phyloP scores from a whole-genome alignment of 2,113 vertebrate genomes.

The Australoheros scitulus region DNA sequence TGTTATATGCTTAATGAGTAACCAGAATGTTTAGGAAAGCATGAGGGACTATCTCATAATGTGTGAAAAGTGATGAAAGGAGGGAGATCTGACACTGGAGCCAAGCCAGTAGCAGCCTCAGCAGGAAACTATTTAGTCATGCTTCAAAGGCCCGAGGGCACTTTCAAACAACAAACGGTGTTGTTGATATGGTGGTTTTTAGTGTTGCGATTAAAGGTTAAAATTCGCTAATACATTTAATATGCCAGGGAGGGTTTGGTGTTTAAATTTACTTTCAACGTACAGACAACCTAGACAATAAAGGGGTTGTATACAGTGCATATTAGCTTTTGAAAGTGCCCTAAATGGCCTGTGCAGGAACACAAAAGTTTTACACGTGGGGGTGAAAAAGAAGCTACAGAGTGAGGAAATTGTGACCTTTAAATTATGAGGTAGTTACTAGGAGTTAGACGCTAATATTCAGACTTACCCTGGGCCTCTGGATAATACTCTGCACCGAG shows the following conservation, averaged over 20 bases:
- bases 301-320: background rate
- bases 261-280: conserved; percentile 15
- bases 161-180: conserved; percentile 61
- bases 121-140: conserved; percentile 48
- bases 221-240: conserved; percentile 45
- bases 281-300: background rate
- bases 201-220: conserved; percentile 39
- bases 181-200: conserved; percentile 41
- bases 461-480: conserved; percentile 89
- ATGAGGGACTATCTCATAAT: conserved; percentile 31
- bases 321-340: conserved; percentile 50
- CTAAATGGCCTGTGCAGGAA: background rate
- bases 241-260: conserved; percentile 26
- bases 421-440: conserved; percentile 11
- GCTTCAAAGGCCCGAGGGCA: conserved; percentile 58
- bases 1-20: conserved; percentile 27
- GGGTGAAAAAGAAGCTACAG: conserved; percentile 21
- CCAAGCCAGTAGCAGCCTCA: conserved; percentile 33
- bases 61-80: conserved; percentile 37
- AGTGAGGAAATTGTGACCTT: conserved; percentile 28
- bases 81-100: conserved; percentile 43
- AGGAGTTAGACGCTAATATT: background rate
- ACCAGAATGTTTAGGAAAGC: conserved; percentile 19
- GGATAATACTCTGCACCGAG: conserved; percentile 95
- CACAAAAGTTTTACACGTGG: conserved; percentile 5